Percentiles rank a stretch among this genome's conserved stretches.
Evolutionary conservation across 2,797 vertebrate genomes (phyloP).

Genomic region (Xenentodon cancila): DNA sequence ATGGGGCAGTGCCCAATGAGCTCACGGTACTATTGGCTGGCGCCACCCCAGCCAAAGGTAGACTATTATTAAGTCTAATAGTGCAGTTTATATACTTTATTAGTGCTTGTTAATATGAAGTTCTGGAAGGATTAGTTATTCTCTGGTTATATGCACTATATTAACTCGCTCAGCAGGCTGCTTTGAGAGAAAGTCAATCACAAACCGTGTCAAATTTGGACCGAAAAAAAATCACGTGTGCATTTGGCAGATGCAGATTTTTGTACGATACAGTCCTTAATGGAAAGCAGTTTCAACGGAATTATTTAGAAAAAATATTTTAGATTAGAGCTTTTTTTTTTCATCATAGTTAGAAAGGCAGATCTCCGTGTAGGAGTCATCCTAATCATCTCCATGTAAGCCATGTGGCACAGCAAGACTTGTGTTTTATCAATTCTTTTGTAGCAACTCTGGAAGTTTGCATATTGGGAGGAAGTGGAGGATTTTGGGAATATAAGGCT

Average conservation of each 20-base stretch:
- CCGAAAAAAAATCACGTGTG: slow-evolving; percentile 22
- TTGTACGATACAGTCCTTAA: slow-evolving; percentile 13
- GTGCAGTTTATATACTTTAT: slow-evolving; percentile 85
- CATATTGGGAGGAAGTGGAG: slow-evolving; percentile 55
- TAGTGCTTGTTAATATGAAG: slow-evolving; percentile 80
- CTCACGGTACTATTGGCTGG: slow-evolving; percentile 79
- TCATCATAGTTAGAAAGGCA: slow-evolving; percentile 20
- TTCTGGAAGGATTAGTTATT: slow-evolving; percentile 77
- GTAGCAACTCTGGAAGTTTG: slow-evolving; percentile 1
- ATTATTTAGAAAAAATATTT: slow-evolving; percentile 10
- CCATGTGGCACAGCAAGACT: neutral
- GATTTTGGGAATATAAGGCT: slow-evolving; percentile 49
- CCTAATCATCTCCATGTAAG: slow-evolving; percentile 6
- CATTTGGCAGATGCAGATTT: slow-evolving; percentile 9
- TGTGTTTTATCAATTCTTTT: neutral
- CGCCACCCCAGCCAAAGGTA: slow-evolving; percentile 76
- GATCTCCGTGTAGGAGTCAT: slow-evolving; percentile 1
- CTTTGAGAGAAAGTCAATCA: slow-evolving; percentile 51
- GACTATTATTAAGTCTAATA: slow-evolving; percentile 85
- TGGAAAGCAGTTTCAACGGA: slow-evolving; percentile 24
- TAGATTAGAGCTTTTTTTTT: slow-evolving; percentile 9
- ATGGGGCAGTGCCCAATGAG: slow-evolving; percentile 80
- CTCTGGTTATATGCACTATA: slow-evolving; percentile 69
- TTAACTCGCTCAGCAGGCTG: slow-evolving; percentile 64
- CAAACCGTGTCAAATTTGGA: slow-evolving; percentile 31